Evolutionary conservation across 1,140 invertebrate species (phyloP).

Genomic region (Caenorhabditis remanei): DNA sequence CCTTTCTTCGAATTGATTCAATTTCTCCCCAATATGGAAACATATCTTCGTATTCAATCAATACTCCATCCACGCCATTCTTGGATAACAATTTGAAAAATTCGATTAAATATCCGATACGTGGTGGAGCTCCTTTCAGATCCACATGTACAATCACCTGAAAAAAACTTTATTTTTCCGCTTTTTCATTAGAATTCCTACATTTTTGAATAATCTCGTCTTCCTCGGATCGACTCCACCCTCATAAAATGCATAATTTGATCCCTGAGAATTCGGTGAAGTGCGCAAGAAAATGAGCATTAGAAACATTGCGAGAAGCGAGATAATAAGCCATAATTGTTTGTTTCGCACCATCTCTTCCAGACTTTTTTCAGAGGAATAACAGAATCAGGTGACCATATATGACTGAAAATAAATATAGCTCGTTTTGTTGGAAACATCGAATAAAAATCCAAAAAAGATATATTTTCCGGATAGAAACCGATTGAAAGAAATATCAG

Average conservation of each 20-base stretch:
- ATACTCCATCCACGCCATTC: slow-evolving; percentile 88
- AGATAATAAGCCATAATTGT: neutral
- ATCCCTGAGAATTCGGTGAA: neutral
- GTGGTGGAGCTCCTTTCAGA: slow-evolving; percentile 88
- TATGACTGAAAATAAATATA: neutral
- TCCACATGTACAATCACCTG: slow-evolving; percentile 85
- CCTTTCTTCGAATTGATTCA: slow-evolving; percentile 80
- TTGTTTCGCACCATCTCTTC: neutral
- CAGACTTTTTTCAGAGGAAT: neutral
- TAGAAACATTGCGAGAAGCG: neutral
- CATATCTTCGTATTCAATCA: slow-evolving; percentile 97
- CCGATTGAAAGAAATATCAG: too few relatives aligned
- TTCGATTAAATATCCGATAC: slow-evolving; percentile 82
- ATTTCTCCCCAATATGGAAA: slow-evolving; percentile 88
- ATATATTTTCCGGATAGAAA: too few relatives aligned
- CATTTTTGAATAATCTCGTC: neutral
- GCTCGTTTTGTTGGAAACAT: neutral
- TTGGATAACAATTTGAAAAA: slow-evolving; percentile 85
- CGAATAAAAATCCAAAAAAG: neutral
- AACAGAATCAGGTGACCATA: slow-evolving; percentile 19
- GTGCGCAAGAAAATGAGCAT: slow-evolving; percentile 7
- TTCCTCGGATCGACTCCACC: neutral
- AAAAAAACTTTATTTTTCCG: neutral
- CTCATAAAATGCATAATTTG: neutral
- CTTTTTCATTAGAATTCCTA: neutral